Base-by-base conservation (phyloP, 2,888 invertebrate species). In the Philereme vetulata region DNA sequence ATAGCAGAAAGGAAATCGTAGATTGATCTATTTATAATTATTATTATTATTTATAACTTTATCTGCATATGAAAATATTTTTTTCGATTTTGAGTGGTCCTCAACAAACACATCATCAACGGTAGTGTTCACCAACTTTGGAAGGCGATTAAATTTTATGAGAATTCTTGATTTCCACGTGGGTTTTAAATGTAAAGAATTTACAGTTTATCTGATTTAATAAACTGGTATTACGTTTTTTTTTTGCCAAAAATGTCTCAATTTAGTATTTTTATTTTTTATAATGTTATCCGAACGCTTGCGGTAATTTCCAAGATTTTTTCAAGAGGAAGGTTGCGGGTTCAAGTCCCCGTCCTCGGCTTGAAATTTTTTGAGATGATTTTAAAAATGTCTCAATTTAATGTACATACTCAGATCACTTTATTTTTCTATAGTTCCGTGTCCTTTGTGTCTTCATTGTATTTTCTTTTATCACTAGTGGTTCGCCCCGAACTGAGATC, bases 1-100 rank as follows among this genome's bases (percentile, higher is more conserved):
- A 69, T 71, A 65, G 65, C 64, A 67, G 62, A 59, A 63, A 74
- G 62, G 59, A 63, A 74, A 71, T 77, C 64, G 72, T 68, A 70
- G 68, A 75, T 75, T 10, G 9, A 38, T 46, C 10, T 40, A 9
- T 52, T n/a, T n/a, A n/a, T n/a, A n/a, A n/a, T n/a, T n/a, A n/a
- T n/a, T n/a, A n/a, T n/a, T n/a, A n/a, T n/a, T n/a, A n/a, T n/a
- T n/a, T n/a, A n/a, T 8, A 34, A 33, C 34, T 48, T 32, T 47
- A 9, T 34, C 8, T 34, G 43, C 33, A 38, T 35, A 34, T 10
- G n/a, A 48, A 62, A 36, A 36, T 11, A 43, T 45, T 43, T 45
- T 46, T 35, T 49, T 49, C 10, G 11, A 54, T 51, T 49, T 59
- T 9, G 35, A 8, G 34, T 45, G 32, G 46, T 40, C 40, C 38